Evolutionary conservation across 2,113 vertebrate species (phyloP).

Genomic region (Datnioides undecimradiatus): DNA sequence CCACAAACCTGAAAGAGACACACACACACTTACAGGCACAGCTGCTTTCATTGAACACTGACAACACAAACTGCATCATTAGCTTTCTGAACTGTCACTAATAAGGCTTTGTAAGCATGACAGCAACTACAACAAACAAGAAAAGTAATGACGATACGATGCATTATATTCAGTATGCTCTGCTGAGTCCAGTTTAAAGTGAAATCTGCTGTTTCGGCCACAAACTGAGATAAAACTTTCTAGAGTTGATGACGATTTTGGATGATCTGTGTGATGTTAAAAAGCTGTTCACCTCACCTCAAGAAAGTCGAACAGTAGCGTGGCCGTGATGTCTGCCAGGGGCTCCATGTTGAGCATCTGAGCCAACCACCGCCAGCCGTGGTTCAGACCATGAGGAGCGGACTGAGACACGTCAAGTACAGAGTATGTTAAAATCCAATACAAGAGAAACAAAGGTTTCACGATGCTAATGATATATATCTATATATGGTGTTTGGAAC

Average conservation of each 20-base stretch:
- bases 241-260: too few species aligned
- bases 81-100: neutral
- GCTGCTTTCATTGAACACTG: neutral
- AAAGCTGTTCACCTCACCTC: conserved; percentile 83
- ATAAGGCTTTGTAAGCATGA: neutral
- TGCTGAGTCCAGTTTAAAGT: too few species aligned
- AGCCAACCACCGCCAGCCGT: conserved; percentile 95
- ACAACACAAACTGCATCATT: neutral
- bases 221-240: too few species aligned
- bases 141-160: too few species aligned
- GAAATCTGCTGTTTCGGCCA: too few species aligned
- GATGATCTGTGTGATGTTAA: neutral
- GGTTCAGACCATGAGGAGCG: conserved; percentile 89
- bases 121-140: too few species aligned
- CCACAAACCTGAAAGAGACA: conserved; percentile 71
- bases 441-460: neutral
- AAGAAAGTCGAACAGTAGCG: conserved; percentile 93
- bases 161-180: too few species aligned
- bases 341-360: conserved; percentile 97
- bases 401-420: conserved; percentile 66
- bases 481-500: neutral
- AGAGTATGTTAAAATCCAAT: neutral
- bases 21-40: neutral
- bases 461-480: neutral
- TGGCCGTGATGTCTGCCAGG: conserved; percentile 92